Conservation (phyloP, 2,888 invertebrate species). For the Metacarcinus magister region DNA sequence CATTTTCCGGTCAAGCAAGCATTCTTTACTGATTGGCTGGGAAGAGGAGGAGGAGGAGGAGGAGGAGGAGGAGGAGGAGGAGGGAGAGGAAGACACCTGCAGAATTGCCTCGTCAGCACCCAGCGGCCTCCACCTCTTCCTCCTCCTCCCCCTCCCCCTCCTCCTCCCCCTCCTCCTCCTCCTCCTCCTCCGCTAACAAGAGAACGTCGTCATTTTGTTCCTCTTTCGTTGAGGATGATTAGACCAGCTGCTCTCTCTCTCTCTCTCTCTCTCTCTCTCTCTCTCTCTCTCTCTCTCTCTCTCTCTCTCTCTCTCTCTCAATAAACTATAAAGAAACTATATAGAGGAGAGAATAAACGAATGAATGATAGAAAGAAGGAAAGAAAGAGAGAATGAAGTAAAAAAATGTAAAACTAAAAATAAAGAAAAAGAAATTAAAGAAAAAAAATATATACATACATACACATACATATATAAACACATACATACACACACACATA, state of each 20-base stretch:
- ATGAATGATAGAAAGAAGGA: too few relatives aligned
- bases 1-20: too few relatives aligned
- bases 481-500: too few relatives aligned
- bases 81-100: not conserved
- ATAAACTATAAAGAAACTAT: too few relatives aligned
- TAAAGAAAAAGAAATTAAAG: too few relatives aligned
- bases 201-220: not conserved
- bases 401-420: too few relatives aligned
- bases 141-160: slow-evolving; percentile 26
- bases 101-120: not conserved
- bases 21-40: not conserved
- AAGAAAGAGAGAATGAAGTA: too few relatives aligned
- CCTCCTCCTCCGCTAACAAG: not conserved
- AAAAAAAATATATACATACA: too few relatives aligned
- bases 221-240: not conserved
- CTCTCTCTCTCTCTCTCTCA: slow-evolving; percentile 37
- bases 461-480: too few relatives aligned
- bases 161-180: slow-evolving; percentile 33
- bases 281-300: not conserved
- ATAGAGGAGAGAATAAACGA: too few relatives aligned
- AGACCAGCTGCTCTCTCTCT: not conserved
- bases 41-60: slow-evolving; percentile 26
- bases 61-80: slow-evolving; percentile 26
- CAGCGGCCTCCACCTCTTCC: not conserved
- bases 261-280: not conserved